These are phyloP conservation scores for Anarrhichthys ocellatus DNA, from an alignment of 2,113 vertebrate species.

Conservation along the genomic window DNA sequence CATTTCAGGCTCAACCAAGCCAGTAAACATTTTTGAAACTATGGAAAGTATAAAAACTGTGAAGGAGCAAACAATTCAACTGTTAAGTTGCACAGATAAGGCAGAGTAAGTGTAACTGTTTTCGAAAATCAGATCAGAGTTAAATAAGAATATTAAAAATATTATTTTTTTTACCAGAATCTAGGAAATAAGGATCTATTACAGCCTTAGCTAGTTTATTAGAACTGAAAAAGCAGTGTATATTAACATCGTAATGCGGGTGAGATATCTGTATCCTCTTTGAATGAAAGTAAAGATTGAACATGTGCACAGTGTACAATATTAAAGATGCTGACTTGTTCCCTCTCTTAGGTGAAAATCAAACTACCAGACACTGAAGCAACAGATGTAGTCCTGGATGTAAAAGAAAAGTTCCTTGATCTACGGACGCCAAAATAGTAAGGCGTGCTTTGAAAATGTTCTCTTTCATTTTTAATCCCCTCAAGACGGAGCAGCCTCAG, in stretches of 20 bases:
- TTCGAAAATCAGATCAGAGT: neutral
- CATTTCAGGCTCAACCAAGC: neutral
- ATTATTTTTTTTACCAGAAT: neutral
- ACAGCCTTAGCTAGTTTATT: neutral
- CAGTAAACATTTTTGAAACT: neutral
- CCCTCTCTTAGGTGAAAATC: slow-evolving; percentile 88
- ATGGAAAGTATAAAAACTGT: neutral
- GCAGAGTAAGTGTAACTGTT: neutral
- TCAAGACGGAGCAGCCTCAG: neutral
- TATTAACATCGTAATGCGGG: neutral
- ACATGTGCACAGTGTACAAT: neutral
- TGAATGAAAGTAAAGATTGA: neutral
- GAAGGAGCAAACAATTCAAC: neutral
- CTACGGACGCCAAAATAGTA: slow-evolving; percentile 92
- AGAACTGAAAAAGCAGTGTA: neutral
- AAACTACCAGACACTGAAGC: slow-evolving; percentile 89
- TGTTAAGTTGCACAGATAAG: neutral
- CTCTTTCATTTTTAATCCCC: slow-evolving; percentile 34
- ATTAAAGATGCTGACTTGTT: slow-evolving; percentile 14
- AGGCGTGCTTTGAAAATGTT: slow-evolving; percentile 66
- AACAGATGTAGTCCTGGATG: slow-evolving; percentile 88
- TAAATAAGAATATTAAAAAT: neutral
- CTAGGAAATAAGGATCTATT: neutral
- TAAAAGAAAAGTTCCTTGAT: slow-evolving; percentile 91
- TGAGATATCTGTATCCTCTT: neutral